Evolutionary conservation across 2,113 vertebrate genomes (phyloP).

Genomic region (Gambusia holbrooki): DNA sequence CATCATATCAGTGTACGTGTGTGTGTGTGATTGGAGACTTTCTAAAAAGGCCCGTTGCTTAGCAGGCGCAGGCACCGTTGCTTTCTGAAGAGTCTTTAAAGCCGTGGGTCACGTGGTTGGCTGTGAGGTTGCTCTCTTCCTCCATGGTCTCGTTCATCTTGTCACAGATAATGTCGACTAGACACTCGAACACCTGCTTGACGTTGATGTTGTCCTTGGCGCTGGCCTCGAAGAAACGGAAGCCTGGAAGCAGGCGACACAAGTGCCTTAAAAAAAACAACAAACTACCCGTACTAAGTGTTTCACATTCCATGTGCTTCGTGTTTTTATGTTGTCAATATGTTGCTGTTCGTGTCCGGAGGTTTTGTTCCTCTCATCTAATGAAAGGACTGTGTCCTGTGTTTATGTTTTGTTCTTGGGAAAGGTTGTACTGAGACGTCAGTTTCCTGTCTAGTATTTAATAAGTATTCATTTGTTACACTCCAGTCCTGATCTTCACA

Average conservation of each 20-base stretch:
- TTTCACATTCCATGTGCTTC: not conserved
- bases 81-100: conserved; percentile 77
- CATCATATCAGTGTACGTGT: conserved; percentile 9
- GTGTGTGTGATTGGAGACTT: conserved; percentile 9
- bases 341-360: too few species aligned
- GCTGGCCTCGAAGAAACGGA: conserved; percentile 93
- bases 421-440: too few species aligned
- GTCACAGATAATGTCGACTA: conserved; percentile 91
- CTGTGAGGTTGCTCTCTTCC: conserved; percentile 60
- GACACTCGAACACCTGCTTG: conserved; percentile 90
- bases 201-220: conserved; percentile 93
- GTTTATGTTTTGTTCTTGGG: too few species aligned
- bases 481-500: too few species aligned
- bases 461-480: too few species aligned
- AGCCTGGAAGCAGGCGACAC: conserved; percentile 74
- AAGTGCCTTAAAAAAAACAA: not conserved
- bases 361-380: too few species aligned
- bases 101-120: conserved; percentile 76
- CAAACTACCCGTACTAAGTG: not conserved
- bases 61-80: conserved; percentile 84
- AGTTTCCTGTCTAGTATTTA: too few species aligned
- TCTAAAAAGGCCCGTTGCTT: conserved; percentile 11
- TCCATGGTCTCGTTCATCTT: conserved; percentile 92
- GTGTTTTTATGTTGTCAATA: too few species aligned
- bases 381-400: too few species aligned